These are phyloP conservation scores for Crematogaster levior DNA, from an alignment of 2,888 invertebrate genomes.

Conservation along the genomic window DNA sequence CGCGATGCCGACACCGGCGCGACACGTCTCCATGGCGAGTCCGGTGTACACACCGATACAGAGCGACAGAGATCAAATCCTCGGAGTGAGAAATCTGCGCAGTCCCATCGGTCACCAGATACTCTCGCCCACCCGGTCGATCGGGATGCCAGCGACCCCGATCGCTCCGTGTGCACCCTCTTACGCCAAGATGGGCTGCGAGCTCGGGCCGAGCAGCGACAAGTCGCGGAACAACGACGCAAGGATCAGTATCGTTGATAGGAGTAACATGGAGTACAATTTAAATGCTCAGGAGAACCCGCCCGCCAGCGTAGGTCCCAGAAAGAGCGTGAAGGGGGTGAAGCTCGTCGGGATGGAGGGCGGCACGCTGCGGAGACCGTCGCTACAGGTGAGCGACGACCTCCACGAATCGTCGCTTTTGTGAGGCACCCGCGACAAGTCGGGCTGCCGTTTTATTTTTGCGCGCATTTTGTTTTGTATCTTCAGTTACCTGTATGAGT, in stretches of 20 bases:
- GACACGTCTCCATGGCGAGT: constrained; percentile 56
- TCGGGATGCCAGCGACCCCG: constrained; percentile 33
- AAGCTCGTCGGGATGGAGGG: constrained; percentile 84
- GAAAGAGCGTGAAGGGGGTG: constrained; percentile 83
- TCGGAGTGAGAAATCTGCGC: constrained; percentile 81
- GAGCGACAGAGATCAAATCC: constrained; percentile 78
- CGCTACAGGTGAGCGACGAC: constrained; percentile 80
- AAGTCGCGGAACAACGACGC: constrained; percentile 64
- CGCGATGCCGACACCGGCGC: constrained; percentile 67
- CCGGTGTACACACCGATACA: constrained; percentile 63
- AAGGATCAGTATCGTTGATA: constrained; percentile 72
- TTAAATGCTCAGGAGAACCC: constrained; percentile 67
- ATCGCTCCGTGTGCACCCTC: constrained; percentile 56
- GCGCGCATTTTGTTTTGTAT: constrained; percentile 40
- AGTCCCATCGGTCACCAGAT: constrained; percentile 37
- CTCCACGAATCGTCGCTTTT: constrained; percentile 52
- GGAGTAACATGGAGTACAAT: constrained; percentile 81
- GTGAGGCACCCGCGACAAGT: constrained; percentile 28
- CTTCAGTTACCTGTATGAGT: constrained; percentile 7
- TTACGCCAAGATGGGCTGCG: constrained; percentile 60
- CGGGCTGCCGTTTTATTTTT: neutral
- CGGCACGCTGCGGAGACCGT: constrained; percentile 81
- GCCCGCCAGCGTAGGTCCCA: constrained; percentile 72
- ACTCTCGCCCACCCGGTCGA: constrained; percentile 51
- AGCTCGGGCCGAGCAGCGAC: constrained; percentile 53